Conservation (phyloP, 2,888 invertebrate genomes). For the Cremastobaeus sp. region DNA sequence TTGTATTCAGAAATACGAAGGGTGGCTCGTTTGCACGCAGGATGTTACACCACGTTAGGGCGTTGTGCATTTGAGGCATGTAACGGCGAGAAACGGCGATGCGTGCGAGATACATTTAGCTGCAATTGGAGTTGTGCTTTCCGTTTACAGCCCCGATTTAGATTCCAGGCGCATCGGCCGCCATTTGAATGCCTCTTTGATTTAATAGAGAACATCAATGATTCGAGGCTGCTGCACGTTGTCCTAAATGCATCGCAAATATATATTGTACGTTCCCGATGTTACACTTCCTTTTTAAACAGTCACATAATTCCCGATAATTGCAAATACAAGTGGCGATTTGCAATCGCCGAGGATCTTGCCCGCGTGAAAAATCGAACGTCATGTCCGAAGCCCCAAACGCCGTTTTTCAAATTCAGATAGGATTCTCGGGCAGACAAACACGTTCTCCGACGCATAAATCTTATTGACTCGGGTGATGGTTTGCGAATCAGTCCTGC, state of each 20-base stretch:
- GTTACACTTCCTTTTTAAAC: constrained; percentile 26
- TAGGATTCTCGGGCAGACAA: too few species aligned
- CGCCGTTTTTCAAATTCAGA: too few species aligned
- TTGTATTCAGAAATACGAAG: constrained; percentile 26
- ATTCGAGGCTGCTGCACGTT: constrained; percentile 59
- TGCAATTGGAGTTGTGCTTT: constrained; percentile 63
- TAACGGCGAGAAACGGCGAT: constrained; percentile 39
- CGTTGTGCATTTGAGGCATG: constrained; percentile 45
- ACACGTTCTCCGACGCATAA: too few species aligned
- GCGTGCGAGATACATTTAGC: constrained; percentile 61
- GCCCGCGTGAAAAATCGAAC: too few species aligned
- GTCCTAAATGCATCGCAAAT: constrained; percentile 47
- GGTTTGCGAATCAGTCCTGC: too few species aligned
- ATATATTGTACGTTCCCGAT: constrained; percentile 31
- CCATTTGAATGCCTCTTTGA: constrained; percentile 74
- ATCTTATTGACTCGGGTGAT: too few species aligned
- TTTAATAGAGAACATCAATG: constrained; percentile 74
- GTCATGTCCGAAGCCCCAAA: too few species aligned
- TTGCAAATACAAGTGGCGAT: too few species aligned
- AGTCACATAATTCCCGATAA: not conserved
- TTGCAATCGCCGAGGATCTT: too few species aligned
- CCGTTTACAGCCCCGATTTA: constrained; percentile 71
- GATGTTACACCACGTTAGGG: constrained; percentile 49
- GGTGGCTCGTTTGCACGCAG: constrained; percentile 22
- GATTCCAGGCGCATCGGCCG: constrained; percentile 72